Conservation (phyloP, 2,113 vertebrate genomes). For the Corythaixoides concolor region DNA sequence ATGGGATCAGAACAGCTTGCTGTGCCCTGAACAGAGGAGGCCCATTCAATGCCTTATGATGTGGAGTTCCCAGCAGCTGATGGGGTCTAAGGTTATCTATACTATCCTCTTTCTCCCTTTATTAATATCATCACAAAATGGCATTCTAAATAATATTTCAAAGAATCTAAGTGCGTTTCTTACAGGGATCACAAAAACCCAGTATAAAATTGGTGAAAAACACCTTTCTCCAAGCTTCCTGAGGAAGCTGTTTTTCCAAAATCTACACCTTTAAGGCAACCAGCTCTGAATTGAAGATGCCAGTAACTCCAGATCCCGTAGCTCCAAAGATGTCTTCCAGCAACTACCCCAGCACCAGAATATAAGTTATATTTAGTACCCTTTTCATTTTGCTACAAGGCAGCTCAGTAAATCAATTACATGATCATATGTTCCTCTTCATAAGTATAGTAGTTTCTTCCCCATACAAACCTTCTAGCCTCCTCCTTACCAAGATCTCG, state of each 20-base stretch:
- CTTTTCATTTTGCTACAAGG: neutral
- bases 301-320: neutral
- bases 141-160: neutral
- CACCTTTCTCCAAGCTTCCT: neutral
- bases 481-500: neutral
- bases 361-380: neutral
- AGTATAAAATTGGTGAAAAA: neutral
- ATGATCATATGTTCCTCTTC: neutral
- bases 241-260: neutral
- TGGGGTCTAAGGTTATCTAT: neutral
- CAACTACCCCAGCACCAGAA: neutral
- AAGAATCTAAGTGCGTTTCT: neutral
- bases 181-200: neutral
- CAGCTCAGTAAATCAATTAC: neutral
- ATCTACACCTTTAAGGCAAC: neutral
- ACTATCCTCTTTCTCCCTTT: neutral
- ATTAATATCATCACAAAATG: neutral
- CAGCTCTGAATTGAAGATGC: neutral
- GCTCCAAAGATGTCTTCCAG: neutral
- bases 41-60: neutral
- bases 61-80: neutral
- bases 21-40: neutral
- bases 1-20: neutral
- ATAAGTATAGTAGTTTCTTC: neutral
- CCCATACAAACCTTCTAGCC: neutral